phyloP scores from a whole-genome alignment of 2,797 vertebrate species.

The Hippoglossus hippoglossus region DNA sequence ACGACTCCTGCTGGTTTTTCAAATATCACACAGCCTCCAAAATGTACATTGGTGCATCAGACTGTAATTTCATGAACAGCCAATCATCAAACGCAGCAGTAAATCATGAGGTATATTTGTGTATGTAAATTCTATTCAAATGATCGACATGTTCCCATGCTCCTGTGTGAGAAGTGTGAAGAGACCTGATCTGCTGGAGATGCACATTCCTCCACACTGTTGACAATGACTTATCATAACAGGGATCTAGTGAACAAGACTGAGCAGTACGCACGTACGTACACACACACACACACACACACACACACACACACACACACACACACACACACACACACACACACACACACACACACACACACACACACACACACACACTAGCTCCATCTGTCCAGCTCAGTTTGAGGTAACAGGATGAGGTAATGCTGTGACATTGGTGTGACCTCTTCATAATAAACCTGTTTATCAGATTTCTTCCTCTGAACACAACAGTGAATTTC shows the following conservation, averaged over 20 bases:
- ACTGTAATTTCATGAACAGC: too few species aligned
- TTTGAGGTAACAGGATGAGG: constrained; percentile 74
- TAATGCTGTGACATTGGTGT: constrained; percentile 62
- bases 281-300: constrained; percentile 15
- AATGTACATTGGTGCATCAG: not conserved
- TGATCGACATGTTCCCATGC: not conserved
- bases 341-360: constrained; percentile 12
- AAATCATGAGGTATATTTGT: not conserved
- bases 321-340: constrained; percentile 21
- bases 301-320: constrained; percentile 4
- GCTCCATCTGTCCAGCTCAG: constrained; percentile 64
- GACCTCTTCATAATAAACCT: constrained; percentile 15
- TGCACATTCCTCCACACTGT: constrained; percentile 75
- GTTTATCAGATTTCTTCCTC: constrained; percentile 19
- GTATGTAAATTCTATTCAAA: not conserved
- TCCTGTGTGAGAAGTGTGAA: constrained; percentile 27
- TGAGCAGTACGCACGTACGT: constrained; percentile 26
- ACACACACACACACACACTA: constrained; percentile 21
- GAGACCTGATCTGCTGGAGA: constrained; percentile 62
- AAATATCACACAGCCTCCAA: not conserved
- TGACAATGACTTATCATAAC: constrained; percentile 65
- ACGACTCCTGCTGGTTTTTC: not conserved
- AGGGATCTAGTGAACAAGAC: constrained; percentile 63
- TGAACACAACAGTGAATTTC: not conserved
- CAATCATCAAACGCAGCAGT: not conserved